Base-by-base conservation (phyloP, 2,113 vertebrate species). In the Paramisgurnus dabryanus region DNA sequence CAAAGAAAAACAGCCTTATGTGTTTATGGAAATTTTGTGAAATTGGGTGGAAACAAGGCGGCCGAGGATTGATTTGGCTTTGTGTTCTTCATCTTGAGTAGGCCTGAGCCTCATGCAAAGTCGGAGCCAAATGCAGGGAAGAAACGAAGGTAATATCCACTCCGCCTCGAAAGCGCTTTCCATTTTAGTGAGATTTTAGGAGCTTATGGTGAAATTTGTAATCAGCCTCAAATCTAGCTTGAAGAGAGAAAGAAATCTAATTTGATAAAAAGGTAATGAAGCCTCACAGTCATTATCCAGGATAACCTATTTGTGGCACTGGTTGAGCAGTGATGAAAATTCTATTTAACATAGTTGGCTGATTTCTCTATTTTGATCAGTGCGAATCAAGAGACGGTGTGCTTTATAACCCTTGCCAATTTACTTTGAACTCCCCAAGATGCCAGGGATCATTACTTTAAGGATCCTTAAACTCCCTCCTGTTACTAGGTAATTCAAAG, bases 181-280 rank as follows among this genome's bases (percentile, higher is more conserved):
- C 76, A 82, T 85, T 82, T 80, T 85, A 68, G 74, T 76, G 76
- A 79, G 60, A 80, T 82, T 85, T 68, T 47, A 69, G 66, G 77
- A 80, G 84, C 72, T 89, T 89, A 85, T 87, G 85, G 89, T 90
- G 89, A 87, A 90, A 91, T 91, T 85, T 88, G 87, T 91, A 92
- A 93, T 93, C 90, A 91, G 88, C 72, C 90, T 89, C 87, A 91
- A 91, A 91, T 93, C 91, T 91, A 88, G 88, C 89, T 84, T 84
- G 82, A 91, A 91, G 90, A 93, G 89, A 90, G 88, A 90, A 86
- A 91, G 83, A 91, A 90, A 93, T 92, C 90, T 90, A 90, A 94
- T 93, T 94, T 92, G 93, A 94, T 92, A 92, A 91, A 88, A 82
- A 91, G 89, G 90, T 94, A 94, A 94, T 92, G 93, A 93, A 94